Evolutionary conservation across 2,113 vertebrate species (phyloP).

Genomic region (Campylorhamphus procurvoides): DNA sequence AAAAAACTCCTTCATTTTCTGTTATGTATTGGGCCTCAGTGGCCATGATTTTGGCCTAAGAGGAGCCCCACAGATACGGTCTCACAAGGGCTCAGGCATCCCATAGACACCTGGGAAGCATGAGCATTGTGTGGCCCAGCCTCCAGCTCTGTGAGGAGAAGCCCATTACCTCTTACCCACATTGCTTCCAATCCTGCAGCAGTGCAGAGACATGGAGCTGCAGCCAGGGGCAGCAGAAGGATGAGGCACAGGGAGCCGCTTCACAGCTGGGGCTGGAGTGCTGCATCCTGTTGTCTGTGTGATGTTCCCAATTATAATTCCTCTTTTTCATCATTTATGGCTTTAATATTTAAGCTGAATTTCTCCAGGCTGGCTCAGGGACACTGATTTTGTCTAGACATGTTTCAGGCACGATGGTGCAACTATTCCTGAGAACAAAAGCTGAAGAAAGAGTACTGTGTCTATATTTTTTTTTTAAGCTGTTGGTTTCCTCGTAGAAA

Average conservation of each 20-base stretch:
- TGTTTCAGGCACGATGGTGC: neutral
- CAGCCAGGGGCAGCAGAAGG: neutral
- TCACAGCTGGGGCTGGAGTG: neutral
- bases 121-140: neutral
- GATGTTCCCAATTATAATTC: neutral
- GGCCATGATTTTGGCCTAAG: neutral
- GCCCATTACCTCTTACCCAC: neutral
- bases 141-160: neutral
- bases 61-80: rapidly evolving
- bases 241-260: neutral
- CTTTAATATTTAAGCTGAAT: neutral
- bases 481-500: neutral
- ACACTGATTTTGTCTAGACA: neutral
- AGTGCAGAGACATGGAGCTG: rapidly evolving
- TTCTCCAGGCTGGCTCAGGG: neutral
- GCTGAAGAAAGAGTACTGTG: neutral
- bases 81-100: neutral
- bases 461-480: neutral
- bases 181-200: neutral
- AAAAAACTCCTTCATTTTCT: neutral
- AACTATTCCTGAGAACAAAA: neutral
- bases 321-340: neutral
- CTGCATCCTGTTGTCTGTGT: neutral
- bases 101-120: neutral
- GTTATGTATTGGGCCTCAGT: neutral